Percentiles rank a stretch among this genome's conserved stretches.
Conservation (phyloP, 1,140 invertebrate species). For the Protaetia brevitarsis region DNA sequence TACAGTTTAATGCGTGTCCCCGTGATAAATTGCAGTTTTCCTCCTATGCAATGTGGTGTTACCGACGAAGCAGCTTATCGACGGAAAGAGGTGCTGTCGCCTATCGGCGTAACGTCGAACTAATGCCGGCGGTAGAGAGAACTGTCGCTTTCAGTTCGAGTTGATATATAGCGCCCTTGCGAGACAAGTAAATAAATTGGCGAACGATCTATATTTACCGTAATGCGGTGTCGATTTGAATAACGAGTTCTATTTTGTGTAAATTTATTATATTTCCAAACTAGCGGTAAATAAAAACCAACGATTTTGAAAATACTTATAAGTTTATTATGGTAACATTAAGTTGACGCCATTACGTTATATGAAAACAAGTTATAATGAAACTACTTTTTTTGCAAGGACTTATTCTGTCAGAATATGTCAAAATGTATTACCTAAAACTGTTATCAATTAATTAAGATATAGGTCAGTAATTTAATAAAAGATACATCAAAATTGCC, state of each 20-base stretch:
- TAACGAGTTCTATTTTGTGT: background rate
- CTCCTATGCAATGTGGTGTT: background rate
- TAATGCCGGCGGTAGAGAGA: background rate
- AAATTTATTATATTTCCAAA: background rate
- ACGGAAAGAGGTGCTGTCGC: background rate
- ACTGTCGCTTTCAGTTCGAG: background rate
- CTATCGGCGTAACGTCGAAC: background rate
- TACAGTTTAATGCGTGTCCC: background rate
- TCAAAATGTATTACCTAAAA: too few species aligned
- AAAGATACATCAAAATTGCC: too few species aligned
- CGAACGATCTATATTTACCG: background rate
- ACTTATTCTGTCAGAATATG: too few species aligned
- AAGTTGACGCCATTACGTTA: too few species aligned
- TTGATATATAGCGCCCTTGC: background rate
- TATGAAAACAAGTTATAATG: too few species aligned
- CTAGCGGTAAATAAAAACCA: background rate
- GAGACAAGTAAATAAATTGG: background rate
- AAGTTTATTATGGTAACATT: too few species aligned
- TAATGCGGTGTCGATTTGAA: background rate
- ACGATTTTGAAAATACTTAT: too few species aligned
- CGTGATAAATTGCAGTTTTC: slow-evolving; percentile 3
- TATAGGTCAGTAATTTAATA: too few species aligned
- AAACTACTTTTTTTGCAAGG: too few species aligned
- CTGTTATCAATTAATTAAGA: too few species aligned
- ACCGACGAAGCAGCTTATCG: background rate